Evolutionary conservation across 1,140 invertebrate species (phyloP).

Genomic region (Copidosoma floridanum): DNA sequence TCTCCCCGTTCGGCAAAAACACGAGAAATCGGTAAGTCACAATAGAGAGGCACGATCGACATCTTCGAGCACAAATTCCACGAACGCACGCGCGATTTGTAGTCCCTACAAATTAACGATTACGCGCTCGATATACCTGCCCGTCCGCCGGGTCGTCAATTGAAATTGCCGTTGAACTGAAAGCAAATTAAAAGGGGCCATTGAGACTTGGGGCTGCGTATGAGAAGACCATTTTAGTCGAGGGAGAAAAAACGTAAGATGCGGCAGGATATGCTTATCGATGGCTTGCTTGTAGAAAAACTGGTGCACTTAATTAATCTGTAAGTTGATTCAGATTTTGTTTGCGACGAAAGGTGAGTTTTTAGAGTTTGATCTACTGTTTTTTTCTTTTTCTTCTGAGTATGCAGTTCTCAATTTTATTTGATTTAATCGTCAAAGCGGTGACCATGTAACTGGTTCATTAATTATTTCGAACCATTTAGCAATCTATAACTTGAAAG

Average conservation of each 20-base stretch:
- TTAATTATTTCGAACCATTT: too few species aligned
- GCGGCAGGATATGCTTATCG: neutral
- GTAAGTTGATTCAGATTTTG: neutral
- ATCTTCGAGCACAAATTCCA: neutral
- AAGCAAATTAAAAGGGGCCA: neutral
- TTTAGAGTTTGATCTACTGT: too few species aligned
- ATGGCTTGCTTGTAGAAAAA: neutral
- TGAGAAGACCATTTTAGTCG: too few species aligned
- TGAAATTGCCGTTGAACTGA: neutral
- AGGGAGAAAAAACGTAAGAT: too few species aligned
- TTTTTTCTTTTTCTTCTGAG: too few species aligned
- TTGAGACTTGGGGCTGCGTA: too few species aligned
- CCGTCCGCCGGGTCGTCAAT: neutral
- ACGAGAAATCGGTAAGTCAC: neutral
- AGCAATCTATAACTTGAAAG: too few species aligned
- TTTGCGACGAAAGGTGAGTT: too few species aligned
- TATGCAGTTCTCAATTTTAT: too few species aligned
- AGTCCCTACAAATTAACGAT: neutral
- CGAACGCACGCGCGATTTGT: neutral
- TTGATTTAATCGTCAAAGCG: too few species aligned
- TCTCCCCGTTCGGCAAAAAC: neutral
- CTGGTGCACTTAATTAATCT: constrained; percentile 10
- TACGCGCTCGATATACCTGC: neutral
- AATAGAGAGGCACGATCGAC: neutral
- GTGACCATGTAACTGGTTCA: too few species aligned